Evolutionary conservation across 2,888 invertebrate genomes (phyloP).

Genomic region (Pseudeuparius sepicola): DNA sequence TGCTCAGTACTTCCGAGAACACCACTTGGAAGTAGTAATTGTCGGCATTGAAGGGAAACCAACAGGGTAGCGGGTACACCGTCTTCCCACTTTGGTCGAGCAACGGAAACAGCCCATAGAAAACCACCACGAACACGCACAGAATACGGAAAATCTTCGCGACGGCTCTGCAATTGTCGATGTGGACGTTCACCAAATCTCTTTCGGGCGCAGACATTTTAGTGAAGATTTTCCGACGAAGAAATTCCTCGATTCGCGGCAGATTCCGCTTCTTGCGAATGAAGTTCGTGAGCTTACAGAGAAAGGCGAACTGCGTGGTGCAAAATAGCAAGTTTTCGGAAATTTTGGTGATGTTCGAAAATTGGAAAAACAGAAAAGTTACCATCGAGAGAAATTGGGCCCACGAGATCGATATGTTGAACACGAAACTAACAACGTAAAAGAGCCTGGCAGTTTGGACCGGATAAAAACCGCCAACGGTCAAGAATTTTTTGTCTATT

Average conservation of each 20-base stretch:
- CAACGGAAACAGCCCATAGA: slow-evolving; percentile 19
- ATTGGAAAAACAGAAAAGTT: no score
- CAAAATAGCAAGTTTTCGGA: slow-evolving; percentile 19
- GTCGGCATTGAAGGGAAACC: slow-evolving; percentile 22
- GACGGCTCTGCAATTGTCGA: slow-evolving; percentile 13
- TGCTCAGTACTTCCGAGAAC: slow-evolving; percentile 15
- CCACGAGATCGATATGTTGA: no score
- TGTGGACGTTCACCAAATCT: slow-evolving; percentile 11
- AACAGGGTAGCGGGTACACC: slow-evolving; percentile 20
- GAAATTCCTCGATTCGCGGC: slow-evolving; percentile 14
- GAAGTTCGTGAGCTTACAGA: slow-evolving; percentile 20
- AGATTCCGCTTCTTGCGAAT: slow-evolving; percentile 12
- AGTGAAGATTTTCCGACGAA: slow-evolving; percentile 18
- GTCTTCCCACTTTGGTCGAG: slow-evolving; percentile 15
- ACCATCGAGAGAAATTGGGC: no score
- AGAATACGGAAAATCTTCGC: slow-evolving; percentile 15
- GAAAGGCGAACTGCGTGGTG: slow-evolving; percentile 19
- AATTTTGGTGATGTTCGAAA: slow-evolving; percentile 16
- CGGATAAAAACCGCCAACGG: no score
- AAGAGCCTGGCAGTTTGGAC: no score
- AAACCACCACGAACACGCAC: slow-evolving; percentile 11
- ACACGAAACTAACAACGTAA: no score
- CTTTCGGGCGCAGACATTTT: slow-evolving; percentile 13
- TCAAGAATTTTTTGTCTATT: no score
- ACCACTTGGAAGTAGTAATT: slow-evolving; percentile 19